A percentile compares a stretch with the other conserved stretches of the same genome.
phyloP scores from a whole-genome alignment of 2,797 vertebrate species.

The Pterois miles region DNA sequence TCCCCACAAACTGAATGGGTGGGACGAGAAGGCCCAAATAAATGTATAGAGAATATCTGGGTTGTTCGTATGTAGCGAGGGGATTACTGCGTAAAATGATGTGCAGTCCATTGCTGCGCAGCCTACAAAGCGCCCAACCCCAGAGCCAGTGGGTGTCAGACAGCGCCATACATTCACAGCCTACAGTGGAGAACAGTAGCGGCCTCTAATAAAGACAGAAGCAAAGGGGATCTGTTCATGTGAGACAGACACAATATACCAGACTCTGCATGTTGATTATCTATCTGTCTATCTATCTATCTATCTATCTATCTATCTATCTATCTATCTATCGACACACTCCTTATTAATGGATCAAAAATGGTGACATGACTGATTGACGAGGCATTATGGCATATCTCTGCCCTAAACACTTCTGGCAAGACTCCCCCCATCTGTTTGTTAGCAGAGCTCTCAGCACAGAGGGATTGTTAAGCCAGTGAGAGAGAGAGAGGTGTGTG shows the following conservation, averaged over 20 bases:
- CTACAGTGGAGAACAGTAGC: conserved; percentile 45
- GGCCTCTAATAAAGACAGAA: conserved; percentile 46
- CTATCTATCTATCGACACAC: not conserved
- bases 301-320: conserved; percentile 14
- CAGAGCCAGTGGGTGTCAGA: conserved; percentile 71
- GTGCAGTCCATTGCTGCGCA: conserved; percentile 75
- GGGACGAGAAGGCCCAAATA: conserved; percentile 61
- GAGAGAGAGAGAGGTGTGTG: conserved; percentile 22
- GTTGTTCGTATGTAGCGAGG: conserved; percentile 51
- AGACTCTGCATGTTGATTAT: no score
- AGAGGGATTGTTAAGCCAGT: conserved; percentile 56
- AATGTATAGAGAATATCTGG: conserved; percentile 56
- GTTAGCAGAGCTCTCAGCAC: conserved; percentile 64
- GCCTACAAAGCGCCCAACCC: conserved; percentile 70
- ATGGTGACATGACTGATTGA: conserved; percentile 56
- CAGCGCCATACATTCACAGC: conserved; percentile 60
- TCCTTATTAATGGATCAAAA: conserved; percentile 17
- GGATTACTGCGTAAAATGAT: conserved; percentile 79
- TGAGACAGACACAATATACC: conserved; percentile 11
- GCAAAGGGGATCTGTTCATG: conserved; percentile 16
- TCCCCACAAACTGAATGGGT: conserved; percentile 60
- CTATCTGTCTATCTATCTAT: not conserved
- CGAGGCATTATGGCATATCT: conserved; percentile 60
- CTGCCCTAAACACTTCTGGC: conserved; percentile 53
- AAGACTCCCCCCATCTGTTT: conserved; percentile 50